A percentile compares a stretch with the other conserved stretches of the same genome.
Conservation (phyloP, 35 echinoderm and acorn worm genomes). For the Strongylocentrotus purpuratus region DNA sequence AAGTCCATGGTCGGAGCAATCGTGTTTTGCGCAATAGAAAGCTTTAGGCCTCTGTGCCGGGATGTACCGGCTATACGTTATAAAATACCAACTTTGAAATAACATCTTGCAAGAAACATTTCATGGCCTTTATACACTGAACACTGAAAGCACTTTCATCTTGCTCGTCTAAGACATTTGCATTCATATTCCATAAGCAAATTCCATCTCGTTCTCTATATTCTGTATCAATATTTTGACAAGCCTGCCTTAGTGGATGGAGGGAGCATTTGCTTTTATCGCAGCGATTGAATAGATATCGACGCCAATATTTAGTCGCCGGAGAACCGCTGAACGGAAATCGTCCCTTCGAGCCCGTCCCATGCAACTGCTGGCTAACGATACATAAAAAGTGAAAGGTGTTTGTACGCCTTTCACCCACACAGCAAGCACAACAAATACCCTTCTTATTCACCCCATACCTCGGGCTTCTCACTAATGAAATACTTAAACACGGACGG, state of each 20-base stretch:
- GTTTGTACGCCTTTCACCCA: background rate
- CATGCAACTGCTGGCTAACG: background rate
- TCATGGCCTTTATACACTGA: too few relatives aligned
- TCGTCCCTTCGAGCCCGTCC: background rate
- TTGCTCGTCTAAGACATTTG: background rate
- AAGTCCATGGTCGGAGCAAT: too few relatives aligned
- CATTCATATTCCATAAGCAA: background rate
- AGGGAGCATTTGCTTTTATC: constrained; percentile 10
- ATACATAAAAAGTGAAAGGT: background rate
- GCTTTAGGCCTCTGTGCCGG: too few relatives aligned
- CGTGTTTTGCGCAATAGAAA: too few relatives aligned
- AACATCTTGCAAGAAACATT: too few relatives aligned
- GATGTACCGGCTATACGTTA: too few relatives aligned
- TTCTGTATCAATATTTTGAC: background rate
- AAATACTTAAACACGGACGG: constrained; percentile 19
- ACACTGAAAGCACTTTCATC: too few relatives aligned
- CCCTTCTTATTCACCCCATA: background rate
- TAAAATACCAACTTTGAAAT: too few relatives aligned
- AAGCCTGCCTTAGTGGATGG: background rate
- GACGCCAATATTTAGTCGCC: background rate
- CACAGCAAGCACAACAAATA: constrained; percentile 4
- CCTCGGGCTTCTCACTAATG: background rate
- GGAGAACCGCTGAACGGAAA: background rate
- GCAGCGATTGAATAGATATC: constrained; percentile 3
- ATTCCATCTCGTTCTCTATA: background rate